Percentiles rank a stretch among this genome's conserved stretches.
Conservation (phyloP, 2,888 invertebrate genomes). For the Drosophila kanekoi region DNA sequence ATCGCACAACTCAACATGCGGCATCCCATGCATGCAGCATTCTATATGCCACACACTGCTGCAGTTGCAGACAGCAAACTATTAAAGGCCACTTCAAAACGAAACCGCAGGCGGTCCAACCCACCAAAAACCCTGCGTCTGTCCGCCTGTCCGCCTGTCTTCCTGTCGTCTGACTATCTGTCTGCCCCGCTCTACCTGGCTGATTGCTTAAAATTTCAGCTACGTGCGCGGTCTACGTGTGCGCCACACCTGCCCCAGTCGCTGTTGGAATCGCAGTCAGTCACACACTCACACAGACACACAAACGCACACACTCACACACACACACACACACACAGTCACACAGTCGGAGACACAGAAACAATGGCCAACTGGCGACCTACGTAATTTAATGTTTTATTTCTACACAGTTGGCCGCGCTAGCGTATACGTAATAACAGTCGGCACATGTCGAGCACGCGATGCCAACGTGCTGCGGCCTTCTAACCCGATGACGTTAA, state of each 20-base stretch:
- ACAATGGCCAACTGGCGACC: conserved; percentile 55
- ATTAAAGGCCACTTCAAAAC: conserved; percentile 74
- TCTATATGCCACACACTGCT: conserved; percentile 51
- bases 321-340: not conserved
- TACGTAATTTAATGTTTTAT: conserved; percentile 79
- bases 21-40: conserved; percentile 23
- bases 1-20: conserved; percentile 17
- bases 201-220: conserved; percentile 73
- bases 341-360: conserved; percentile 40
- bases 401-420: conserved; percentile 68
- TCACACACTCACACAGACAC: conserved; percentile 1
- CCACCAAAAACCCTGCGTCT: conserved; percentile 27
- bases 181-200: conserved; percentile 41
- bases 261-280: conserved; percentile 29
- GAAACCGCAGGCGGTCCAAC: conserved; percentile 61
- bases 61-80: conserved; percentile 77
- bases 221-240: conserved; percentile 72
- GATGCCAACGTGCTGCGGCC: conserved; percentile 72
- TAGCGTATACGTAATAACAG: conserved; percentile 74
- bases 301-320: conserved; percentile 1
- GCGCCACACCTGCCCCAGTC: conserved; percentile 65
- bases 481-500: conserved; percentile 59
- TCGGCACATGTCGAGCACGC: conserved; percentile 72
- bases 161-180: conserved; percentile 25
- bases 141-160: conserved; percentile 16